These are phyloP conservation scores for Aurelia coerulea DNA, from an alignment of 30 jellyfish, hydroid and myxozoan genomes.

Conservation along the genomic window DNA sequence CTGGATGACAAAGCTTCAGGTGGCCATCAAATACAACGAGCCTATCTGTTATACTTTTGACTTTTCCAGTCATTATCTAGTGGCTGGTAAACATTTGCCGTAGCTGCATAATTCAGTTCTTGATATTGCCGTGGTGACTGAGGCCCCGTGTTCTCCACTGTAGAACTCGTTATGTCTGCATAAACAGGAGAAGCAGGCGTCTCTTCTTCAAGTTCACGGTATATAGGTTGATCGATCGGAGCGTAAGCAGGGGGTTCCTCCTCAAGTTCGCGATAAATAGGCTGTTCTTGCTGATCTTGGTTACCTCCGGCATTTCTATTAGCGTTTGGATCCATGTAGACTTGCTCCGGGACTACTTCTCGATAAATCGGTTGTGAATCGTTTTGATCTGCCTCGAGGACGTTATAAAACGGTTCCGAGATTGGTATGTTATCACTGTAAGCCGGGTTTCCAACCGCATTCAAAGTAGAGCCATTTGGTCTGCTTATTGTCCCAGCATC, in stretches of 20 bases:
- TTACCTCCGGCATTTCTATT: background rate
- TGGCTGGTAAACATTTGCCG: conserved; percentile 33
- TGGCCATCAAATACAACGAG: background rate
- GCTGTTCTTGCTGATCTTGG: conserved; percentile 6
- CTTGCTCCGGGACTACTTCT: conserved; percentile 33
- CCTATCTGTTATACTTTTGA: conserved; percentile 14
- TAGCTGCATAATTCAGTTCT: conserved; percentile 39
- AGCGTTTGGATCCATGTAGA: conserved; percentile 25
- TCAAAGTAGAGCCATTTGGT: background rate
- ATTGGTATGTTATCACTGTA: background rate
- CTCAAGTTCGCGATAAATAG: conserved; percentile 47
- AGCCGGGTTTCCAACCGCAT: conserved; percentile 17
- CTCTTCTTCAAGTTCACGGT: background rate
- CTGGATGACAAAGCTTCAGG: too few relatives aligned
- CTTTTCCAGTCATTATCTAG: conserved; percentile 44
- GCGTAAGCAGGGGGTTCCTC: conserved; percentile 34
- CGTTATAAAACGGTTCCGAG: conserved; percentile 19
- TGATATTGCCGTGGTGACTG: conserved; percentile 30
- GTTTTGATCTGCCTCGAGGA: background rate
- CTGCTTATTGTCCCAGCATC: conserved; percentile 3
- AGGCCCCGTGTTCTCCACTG: background rate
- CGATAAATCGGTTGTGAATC: conserved; percentile 19
- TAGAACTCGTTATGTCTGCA: background rate
- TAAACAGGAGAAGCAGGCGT: conserved; percentile 3
- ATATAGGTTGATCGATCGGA: background rate